Base-by-base conservation (phyloP, 2,113 vertebrate genomes). In the Ancistrus triradiatus region DNA sequence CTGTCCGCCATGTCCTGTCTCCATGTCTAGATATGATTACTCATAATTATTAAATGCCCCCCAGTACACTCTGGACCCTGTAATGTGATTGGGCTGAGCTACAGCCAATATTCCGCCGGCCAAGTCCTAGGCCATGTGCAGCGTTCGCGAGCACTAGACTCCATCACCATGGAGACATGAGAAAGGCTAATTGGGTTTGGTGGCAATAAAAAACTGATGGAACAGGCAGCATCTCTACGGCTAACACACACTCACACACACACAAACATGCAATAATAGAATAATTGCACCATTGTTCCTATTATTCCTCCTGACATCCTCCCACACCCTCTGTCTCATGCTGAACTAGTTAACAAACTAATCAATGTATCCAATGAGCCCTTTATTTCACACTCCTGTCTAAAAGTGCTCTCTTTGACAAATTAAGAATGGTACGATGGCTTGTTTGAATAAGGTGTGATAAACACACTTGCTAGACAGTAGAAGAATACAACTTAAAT, bases 21-120 rank as follows among this genome's bases (percentile, higher is more conserved):
- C 63, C 66, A 60, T 15, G 38, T 72, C 18, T 53, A 49, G 47
- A 62, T 63, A 63, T 69, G 69, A 78, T 83, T 72, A 74, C 55
- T 76, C 19, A 59, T 70, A 77, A 77, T 84, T 83, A 78, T 77
- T 85, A 70, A 42, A 80, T 82, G 76, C 77, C 76, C 66, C 9
- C 33, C 60, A 64, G 70, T 69, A 63, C 74, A 74, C 76, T 76
- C 48, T 58, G 74, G 76, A 78, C 66, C 9, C 70, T 51, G 55
- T 90, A 88, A 90, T 88, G 74, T 66, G 74, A 86, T 86, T 84
- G 86, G 78, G 52, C 33, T 58, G 78, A 77, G 77, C 68, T 61
- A 72, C 70, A 71, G 79, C 78, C 78, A 84, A 80, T 61, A 63
- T 69, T 72, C 76, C 65, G 61, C 77, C 51, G 59, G 78, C 77